Conservation (phyloP, 2,113 vertebrate genomes). For the Neogobius melanostomus region DNA sequence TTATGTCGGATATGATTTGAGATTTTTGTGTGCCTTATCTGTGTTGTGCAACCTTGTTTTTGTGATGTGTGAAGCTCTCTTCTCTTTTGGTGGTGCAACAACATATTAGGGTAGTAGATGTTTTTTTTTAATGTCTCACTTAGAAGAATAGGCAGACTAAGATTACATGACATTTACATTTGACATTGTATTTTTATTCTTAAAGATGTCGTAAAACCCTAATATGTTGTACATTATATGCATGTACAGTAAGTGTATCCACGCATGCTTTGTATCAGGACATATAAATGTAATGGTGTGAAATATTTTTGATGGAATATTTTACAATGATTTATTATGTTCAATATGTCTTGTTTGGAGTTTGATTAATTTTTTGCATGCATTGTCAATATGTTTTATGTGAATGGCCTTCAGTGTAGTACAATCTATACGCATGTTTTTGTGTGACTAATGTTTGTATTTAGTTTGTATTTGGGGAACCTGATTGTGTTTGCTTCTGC, state of each 20-base stretch:
- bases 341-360: neutral
- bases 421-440: constrained; percentile 26
- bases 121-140: too few species aligned
- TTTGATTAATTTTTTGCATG: neutral
- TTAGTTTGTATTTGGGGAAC: constrained; percentile 6
- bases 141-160: too few species aligned
- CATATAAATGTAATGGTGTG: constrained; percentile 23
- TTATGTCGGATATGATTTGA: constrained; percentile 18
- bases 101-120: neutral
- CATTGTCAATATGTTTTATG: neutral
- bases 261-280: constrained; percentile 18
- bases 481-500: constrained; percentile 4
- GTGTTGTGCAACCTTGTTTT: constrained; percentile 13
- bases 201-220: neutral
- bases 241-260: constrained; percentile 17
- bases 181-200: too few species aligned
- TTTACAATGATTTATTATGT: neutral
- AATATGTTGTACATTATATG: constrained; percentile 12
- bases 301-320: constrained; percentile 18
- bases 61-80: constrained; percentile 10
- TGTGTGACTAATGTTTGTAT: constrained; percentile 32
- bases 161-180: too few species aligned
- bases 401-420: neutral
- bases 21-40: constrained; percentile 1
- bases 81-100: neutral